Percentiles rank a stretch among this genome's conserved stretches.
Evolutionary conservation across 2,113 vertebrate genomes (phyloP).

Genomic region (Pipa parva): DNA sequence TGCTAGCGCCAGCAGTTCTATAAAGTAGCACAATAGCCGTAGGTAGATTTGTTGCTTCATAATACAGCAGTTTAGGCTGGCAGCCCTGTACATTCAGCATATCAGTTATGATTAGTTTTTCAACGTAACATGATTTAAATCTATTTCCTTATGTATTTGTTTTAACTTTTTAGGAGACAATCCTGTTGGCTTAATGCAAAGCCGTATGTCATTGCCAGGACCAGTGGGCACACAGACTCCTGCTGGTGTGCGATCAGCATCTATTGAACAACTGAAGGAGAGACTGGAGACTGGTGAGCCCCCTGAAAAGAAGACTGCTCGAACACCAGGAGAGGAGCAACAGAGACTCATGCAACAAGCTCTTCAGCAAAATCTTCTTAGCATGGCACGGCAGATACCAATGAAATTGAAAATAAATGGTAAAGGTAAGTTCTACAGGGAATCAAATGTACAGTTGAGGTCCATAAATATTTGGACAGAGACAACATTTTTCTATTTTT

Average conservation of each 20-base stretch:
- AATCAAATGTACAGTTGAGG: no score
- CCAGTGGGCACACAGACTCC: slow-evolving; percentile 68
- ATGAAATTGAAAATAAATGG: slow-evolving; percentile 81
- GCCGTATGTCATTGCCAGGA: slow-evolving; percentile 70
- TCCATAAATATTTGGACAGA: no score
- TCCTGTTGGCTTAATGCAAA: slow-evolving; percentile 61
- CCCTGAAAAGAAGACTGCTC: slow-evolving; percentile 76
- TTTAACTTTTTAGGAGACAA: slow-evolving; percentile 57
- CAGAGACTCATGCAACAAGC: slow-evolving; percentile 91
- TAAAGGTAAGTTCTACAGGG: slow-evolving; percentile 65
- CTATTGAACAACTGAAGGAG: slow-evolving; percentile 86
- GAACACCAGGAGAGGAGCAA: slow-evolving; percentile 79
- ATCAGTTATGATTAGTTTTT: no score
- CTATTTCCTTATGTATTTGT: not conserved
- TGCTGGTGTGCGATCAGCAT: slow-evolving; percentile 64
- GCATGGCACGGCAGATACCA: slow-evolving; percentile 85
- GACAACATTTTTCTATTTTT: not conserved
- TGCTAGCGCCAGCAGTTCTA: no score
- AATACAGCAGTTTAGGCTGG: no score
- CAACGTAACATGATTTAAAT: no score
- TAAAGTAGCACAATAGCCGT: no score
- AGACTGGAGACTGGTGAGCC: slow-evolving; percentile 79
- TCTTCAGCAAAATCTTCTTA: slow-evolving; percentile 87
- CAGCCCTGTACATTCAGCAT: no score
- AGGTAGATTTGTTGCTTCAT: no score